These are phyloP conservation scores for Globodera rostochiensis DNA, from an alignment of 1,140 invertebrate species.

Conservation along the genomic window DNA sequence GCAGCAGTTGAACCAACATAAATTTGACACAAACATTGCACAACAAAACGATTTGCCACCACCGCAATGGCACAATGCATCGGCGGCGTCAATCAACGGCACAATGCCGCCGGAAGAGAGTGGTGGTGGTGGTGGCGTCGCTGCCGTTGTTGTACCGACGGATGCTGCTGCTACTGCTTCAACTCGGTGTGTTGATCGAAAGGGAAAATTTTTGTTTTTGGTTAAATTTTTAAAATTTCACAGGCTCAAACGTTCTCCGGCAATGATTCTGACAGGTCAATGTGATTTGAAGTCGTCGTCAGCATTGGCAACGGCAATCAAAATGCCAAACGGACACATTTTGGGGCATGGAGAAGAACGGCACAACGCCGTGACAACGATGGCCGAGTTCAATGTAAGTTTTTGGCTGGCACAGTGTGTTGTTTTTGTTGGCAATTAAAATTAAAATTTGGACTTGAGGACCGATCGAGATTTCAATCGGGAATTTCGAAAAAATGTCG, in stretches of 20 bases:
- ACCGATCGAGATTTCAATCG: no score
- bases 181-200: not conserved
- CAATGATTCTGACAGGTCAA: slow-evolving; percentile 55
- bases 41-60: slow-evolving; percentile 54
- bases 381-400: not conserved
- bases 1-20: slow-evolving; percentile 28
- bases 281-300: slow-evolving; percentile 7
- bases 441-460: not conserved
- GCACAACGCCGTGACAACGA: not conserved
- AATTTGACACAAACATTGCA: slow-evolving; percentile 54
- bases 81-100: not conserved
- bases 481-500: no score
- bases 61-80: slow-evolving; percentile 23
- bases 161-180: slow-evolving; percentile 27
- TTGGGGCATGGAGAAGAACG: not conserved
- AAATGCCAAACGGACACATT: slow-evolving; percentile 8
- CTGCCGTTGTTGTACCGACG: not conserved
- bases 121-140: slow-evolving; percentile 21
- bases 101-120: not conserved
- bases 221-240: slow-evolving; percentile 6
- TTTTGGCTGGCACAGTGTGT: not conserved
- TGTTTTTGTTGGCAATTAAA: not conserved
- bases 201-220: not conserved
- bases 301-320: not conserved
- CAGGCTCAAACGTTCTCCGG: slow-evolving; percentile 63